Evolutionary conservation across 2,888 invertebrate genomes (phyloP), one percentile per base, ranked within the genome.

Genomic region (Rhingia campestris): DNA sequence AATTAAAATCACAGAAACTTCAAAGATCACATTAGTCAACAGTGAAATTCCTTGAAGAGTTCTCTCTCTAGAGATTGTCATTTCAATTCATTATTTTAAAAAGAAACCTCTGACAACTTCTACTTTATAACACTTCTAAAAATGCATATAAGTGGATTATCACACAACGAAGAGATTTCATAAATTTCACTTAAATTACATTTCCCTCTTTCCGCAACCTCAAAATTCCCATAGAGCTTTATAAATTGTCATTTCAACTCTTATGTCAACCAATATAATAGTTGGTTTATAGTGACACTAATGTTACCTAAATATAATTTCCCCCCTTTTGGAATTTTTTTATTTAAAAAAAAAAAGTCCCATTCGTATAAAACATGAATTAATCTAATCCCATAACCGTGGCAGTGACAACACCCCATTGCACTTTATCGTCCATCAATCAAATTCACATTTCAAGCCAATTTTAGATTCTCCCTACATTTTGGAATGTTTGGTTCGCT

Each of bases 341-440:
- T 3, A 9, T 9, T 12, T 12, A n/a, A 10, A 10, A 39, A 41
- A 10, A 39, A 41, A 56, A n/a, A 39, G 10, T 22, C 66, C 10
- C 32, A 22, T 69, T 41, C n/a, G 58, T 63, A 73, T 58, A 69
- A 77, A 73, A 72, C 47, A 67, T 10, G 41, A 74, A 79, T 82
- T 67, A 79, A 84, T 79, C 45, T 66, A 47, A 66, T 59, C 12
- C 22, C 47, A 6, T 43, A 67, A 59, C 70, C 80, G 32, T 70
- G 70, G 59, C 84, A 79, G 47, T 84, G 84, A 84, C 70, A 84
- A 80, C 70, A 74, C 59, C 59, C 64, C 70, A 49, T 49, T 67
- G 70, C 70, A 61, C 49, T 80, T 80, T 75, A 84, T 84, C 53
- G 80, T 69, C 70, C 66, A 84, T 84, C 80, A 84, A 80, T 84